These are phyloP conservation scores for Rhizoglyphus robini DNA, from an alignment of 1,140 invertebrate genomes.

Conservation along the genomic window DNA sequence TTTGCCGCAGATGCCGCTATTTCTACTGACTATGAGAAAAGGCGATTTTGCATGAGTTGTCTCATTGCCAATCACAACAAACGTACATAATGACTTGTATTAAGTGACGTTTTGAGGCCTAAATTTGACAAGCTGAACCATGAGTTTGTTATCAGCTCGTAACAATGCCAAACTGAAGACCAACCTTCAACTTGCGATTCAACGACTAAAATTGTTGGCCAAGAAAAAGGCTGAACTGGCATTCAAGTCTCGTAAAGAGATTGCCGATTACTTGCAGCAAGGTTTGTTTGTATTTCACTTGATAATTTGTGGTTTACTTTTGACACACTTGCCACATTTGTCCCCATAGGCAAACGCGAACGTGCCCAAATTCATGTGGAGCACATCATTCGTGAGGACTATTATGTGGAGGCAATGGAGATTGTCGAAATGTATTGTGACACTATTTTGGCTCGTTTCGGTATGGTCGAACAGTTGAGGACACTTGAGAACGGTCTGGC, in stretches of 20 bases:
- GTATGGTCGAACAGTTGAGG: constrained; percentile 93
- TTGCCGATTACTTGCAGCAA: constrained; percentile 75
- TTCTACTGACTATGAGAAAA: too few species aligned
- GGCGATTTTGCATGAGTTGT: too few species aligned
- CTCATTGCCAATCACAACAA: too few species aligned
- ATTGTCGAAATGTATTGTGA: constrained; percentile 99
- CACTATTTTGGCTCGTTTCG: constrained; percentile 84
- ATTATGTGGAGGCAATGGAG: constrained; percentile 95
- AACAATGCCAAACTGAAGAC: constrained; percentile 94
- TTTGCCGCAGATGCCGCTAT: too few species aligned
- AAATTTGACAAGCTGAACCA: too few species aligned
- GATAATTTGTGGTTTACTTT: neutral
- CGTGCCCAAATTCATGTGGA: constrained; percentile 89
- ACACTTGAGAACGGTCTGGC: constrained; percentile 84
- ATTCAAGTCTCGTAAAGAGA: constrained; percentile 88
- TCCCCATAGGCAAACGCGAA: constrained; percentile 58
- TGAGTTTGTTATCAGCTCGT: too few species aligned
- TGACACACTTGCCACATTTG: neutral
- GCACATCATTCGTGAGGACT: constrained; percentile 96
- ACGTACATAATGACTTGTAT: too few species aligned
- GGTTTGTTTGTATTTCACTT: neutral
- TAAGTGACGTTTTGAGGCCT: too few species aligned
- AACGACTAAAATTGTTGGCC: constrained; percentile 93
- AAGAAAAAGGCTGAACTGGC: constrained; percentile 90
- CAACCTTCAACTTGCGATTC: constrained; percentile 75